Evolutionary conservation across 2,797 vertebrate genomes (phyloP).

Genomic region (Crossoptilon crossoptilon): DNA sequence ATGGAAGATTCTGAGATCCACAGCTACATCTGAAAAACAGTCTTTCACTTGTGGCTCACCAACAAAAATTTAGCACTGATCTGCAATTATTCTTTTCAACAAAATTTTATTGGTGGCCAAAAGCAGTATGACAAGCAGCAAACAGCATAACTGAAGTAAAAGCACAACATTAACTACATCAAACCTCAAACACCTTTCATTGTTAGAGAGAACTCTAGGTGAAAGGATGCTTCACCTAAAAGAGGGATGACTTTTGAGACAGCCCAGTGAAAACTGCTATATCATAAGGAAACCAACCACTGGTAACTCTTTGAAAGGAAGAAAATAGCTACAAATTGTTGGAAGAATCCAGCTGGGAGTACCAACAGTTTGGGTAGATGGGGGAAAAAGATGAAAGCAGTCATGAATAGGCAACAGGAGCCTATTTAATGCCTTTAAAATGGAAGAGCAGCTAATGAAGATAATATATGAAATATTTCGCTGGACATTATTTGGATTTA

Average conservation of each 20-base stretch:
- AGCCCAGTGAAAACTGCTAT: not conserved
- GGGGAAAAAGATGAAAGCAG: not conserved
- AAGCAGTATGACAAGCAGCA: not conserved
- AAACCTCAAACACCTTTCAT: not conserved
- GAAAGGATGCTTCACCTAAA: not conserved
- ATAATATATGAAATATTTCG: not conserved
- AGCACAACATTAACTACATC: rapidly evolving
- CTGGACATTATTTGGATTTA: not conserved
- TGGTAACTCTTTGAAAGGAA: not conserved
- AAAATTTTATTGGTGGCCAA: not conserved
- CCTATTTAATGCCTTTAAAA: not conserved
- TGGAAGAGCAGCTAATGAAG: not conserved
- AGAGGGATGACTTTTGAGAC: not conserved
- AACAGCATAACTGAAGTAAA: not conserved
- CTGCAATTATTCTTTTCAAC: not conserved
- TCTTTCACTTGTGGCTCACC: not conserved
- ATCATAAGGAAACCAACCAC: not conserved
- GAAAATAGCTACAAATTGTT: not conserved
- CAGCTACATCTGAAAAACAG: not conserved
- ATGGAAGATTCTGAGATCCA: constrained; percentile 10
- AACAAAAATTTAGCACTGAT: constrained; percentile 36
- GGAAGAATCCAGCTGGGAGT: not conserved
- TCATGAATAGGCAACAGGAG: not conserved
- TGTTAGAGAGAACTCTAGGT: not conserved
- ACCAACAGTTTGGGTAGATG: not conserved